These are phyloP conservation scores for Cerastis leucographa DNA, from an alignment of 2,888 invertebrate genomes.

Conservation along the genomic window DNA sequence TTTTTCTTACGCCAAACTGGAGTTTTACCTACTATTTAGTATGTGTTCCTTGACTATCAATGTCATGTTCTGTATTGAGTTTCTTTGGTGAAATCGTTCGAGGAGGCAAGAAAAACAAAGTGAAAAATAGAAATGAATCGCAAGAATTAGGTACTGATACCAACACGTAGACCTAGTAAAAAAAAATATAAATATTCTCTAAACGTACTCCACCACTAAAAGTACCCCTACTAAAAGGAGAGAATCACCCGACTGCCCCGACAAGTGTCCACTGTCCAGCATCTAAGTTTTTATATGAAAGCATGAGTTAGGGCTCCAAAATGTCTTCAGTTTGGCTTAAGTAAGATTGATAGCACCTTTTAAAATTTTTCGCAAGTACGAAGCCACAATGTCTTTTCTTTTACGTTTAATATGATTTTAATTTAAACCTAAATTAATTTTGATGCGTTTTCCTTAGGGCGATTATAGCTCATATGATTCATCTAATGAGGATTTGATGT, in stretches of 20 bases:
- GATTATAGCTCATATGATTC: constrained; percentile 63
- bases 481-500: constrained; percentile 67
- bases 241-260: too few species aligned
- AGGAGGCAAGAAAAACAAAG: not conserved
- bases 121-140: constrained; percentile 1
- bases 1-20: constrained; percentile 45
- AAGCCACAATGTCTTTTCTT: constrained; percentile 27
- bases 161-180: not conserved
- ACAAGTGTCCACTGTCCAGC: constrained; percentile 1
- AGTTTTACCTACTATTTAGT: constrained; percentile 31
- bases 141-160: not conserved
- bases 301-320: constrained; percentile 27
- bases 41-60: constrained; percentile 26
- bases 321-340: constrained; percentile 14
- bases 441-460: constrained; percentile 31
- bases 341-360: constrained; percentile 52
- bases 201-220: not conserved
- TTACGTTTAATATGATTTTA: constrained; percentile 55
- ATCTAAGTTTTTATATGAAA: not conserved
- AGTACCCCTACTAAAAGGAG: not conserved
- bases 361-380: constrained; percentile 48
- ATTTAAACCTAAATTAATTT: constrained; percentile 56
- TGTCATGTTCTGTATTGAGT: constrained; percentile 3
- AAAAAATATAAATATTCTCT: not conserved
- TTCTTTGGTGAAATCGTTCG: constrained; percentile 17